Evolutionary conservation across 2,888 invertebrate species (phyloP).

Genomic region (Muscina levida): DNA sequence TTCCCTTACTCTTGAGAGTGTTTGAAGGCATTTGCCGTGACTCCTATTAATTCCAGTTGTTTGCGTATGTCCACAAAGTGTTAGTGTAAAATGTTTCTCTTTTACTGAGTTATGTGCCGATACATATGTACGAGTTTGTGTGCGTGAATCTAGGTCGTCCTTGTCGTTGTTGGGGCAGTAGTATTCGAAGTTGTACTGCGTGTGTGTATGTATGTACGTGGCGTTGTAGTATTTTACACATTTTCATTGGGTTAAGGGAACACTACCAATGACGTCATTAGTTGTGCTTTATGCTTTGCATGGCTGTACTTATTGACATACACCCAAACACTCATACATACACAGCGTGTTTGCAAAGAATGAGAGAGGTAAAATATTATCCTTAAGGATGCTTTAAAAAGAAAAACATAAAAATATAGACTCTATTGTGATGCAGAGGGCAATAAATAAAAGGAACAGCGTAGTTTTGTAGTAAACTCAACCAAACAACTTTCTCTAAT

Average conservation of each 20-base stretch:
- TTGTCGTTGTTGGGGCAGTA: slow-evolving; percentile 45
- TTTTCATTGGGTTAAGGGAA: slow-evolving; percentile 43
- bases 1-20: not conserved
- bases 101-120: slow-evolving; percentile 2
- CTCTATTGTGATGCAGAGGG: not conserved
- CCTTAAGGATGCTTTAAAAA: slow-evolving; percentile 8
- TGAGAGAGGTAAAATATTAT: slow-evolving; percentile 6
- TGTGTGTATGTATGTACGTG: slow-evolving; percentile 10
- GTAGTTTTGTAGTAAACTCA: not conserved
- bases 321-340: not conserved
- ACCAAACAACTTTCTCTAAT: too few relatives aligned
- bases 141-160: slow-evolving; percentile 57
- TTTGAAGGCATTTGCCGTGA: slow-evolving; percentile 17
- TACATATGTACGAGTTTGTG: not conserved
- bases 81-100: not conserved
- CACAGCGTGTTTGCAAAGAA: not conserved
- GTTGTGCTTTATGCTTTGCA: slow-evolving; percentile 41
- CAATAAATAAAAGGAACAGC: not conserved
- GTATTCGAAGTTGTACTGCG: not conserved
- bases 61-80: slow-evolving; percentile 10
- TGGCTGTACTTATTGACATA: slow-evolving; percentile 26
- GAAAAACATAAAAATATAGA: not conserved
- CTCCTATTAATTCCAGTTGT: slow-evolving; percentile 45
- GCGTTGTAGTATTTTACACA: slow-evolving; percentile 28
- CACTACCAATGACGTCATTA: slow-evolving; percentile 60